Evolutionary conservation across 2,797 vertebrate genomes (phyloP), one percentile per base, ranked within the genome.

Genomic region (Nannoperca australis): DNA sequence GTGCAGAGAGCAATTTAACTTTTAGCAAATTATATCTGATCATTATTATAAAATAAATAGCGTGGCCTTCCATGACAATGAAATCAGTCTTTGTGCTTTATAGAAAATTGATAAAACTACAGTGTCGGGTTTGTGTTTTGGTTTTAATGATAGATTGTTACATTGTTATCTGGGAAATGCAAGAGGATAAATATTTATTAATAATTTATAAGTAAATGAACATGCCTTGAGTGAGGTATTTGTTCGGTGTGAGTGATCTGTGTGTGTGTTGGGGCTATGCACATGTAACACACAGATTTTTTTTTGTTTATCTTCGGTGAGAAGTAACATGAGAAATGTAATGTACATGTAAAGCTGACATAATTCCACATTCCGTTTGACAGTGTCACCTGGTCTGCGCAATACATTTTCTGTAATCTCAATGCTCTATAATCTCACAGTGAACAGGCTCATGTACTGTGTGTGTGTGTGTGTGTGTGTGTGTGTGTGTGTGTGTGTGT

Each of bases 21-120:
- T 92, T 91, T 80, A 78, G 73, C 30, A 66, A 89, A 79, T 83
- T 76, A 79, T 87, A 88, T 90, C 65, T 73, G 73, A 85, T 84
- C 54, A 86, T 89, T 87, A 85, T 84, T 86, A 70, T 20, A 64
- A 70, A 67, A 63, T 60, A 80, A 67, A 63, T 60, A 80, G 63
- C 89, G 84, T 81, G 62, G 83, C 69, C 81, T 75, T 71, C 62
- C 7, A 56, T 65, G 62, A 80, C 71, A 51, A 71, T 76, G 70
- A 73, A 81, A 85, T 76, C 73, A 75, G 71, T 76, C 18, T 63
- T 64, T 61, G 45, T 47, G 67, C 51, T 77, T 75, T 42, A 60
- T 53, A 8, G 59, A 15, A 51, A 82, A 71, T 51, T 69, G 73
- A 86, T 83, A 69, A 80, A 78, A 80, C 45, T 14, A 4, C 64